phyloP scores from a whole-genome alignment of 1,140 invertebrate genomes.

The Macrosteles quadrilineatus region DNA sequence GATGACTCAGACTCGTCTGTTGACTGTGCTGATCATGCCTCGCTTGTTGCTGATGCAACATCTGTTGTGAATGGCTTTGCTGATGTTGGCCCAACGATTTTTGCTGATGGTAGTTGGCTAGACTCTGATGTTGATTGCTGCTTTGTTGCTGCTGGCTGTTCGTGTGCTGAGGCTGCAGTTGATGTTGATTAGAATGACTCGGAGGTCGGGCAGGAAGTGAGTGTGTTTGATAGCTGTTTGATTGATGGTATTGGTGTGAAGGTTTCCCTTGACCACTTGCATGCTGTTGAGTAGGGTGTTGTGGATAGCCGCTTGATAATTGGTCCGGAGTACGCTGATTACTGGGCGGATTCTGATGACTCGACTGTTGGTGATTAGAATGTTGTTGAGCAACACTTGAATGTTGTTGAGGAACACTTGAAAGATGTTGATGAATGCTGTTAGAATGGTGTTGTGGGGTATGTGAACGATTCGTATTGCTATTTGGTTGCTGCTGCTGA shows the following conservation, averaged over 20 bases:
- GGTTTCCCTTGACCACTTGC: neutral
- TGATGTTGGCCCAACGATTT: neutral
- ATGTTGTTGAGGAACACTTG: too few relatives aligned
- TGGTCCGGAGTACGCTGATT: too few relatives aligned
- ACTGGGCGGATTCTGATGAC: too few relatives aligned
- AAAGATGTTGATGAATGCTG: too few relatives aligned
- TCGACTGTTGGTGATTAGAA: too few relatives aligned
- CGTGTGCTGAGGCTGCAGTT: neutral
- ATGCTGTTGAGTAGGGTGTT: neutral
- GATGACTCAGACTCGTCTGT: conserved; percentile 20
- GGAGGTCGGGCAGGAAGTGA: neutral
- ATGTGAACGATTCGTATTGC: too few relatives aligned
- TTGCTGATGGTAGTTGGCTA: neutral
- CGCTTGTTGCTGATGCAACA: conserved; percentile 18
- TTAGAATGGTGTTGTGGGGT: too few relatives aligned
- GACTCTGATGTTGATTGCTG: neutral
- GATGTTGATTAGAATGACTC: neutral
- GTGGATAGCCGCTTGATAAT: neutral
- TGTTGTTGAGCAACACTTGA: too few relatives aligned
- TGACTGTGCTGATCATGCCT: conserved; percentile 22
- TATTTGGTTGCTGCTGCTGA: too few relatives aligned
- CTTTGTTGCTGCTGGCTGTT: conserved; percentile 2
- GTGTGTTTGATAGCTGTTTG: neutral
- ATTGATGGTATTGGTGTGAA: neutral
- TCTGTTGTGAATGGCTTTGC: neutral